Evolutionary conservation across 2,888 invertebrate genomes (phyloP).

Genomic region (Thalpophila matura): DNA sequence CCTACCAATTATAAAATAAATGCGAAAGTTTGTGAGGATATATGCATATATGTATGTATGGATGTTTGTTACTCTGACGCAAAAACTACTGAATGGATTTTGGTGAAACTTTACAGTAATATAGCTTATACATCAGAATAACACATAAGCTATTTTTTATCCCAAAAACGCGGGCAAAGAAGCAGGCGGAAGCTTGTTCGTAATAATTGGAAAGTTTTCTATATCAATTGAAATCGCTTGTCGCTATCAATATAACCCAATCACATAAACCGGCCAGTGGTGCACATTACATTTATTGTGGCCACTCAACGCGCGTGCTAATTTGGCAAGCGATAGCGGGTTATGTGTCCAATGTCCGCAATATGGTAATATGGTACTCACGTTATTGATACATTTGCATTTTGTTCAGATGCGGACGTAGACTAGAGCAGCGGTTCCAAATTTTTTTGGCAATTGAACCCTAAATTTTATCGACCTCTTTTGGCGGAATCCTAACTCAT

Average conservation of each 20-base stretch:
- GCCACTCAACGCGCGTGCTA: conserved; percentile 56
- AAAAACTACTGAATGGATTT: too few relatives aligned
- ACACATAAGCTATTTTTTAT: too few relatives aligned
- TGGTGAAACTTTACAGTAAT: too few relatives aligned
- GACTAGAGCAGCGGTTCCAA: not conserved
- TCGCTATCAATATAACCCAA: conserved; percentile 37
- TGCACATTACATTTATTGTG: conserved; percentile 55
- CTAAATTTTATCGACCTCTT: not conserved
- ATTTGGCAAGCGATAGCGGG: conserved; percentile 56
- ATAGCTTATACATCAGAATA: too few relatives aligned
- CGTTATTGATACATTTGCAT: conserved; percentile 27
- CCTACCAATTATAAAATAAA: too few relatives aligned
- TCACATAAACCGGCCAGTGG: conserved; percentile 33
- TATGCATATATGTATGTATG: too few relatives aligned
- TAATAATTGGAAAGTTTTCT: too few relatives aligned
- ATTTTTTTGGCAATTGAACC: not conserved
- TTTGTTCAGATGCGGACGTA: not conserved
- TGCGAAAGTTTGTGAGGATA: too few relatives aligned
- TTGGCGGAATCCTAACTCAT: too few relatives aligned
- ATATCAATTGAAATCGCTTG: conserved; percentile 15
- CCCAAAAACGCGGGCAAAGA: too few relatives aligned
- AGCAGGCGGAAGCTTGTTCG: too few relatives aligned
- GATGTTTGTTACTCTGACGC: too few relatives aligned
- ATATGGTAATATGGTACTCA: conserved; percentile 14
- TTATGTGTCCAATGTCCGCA: conserved; percentile 51